Evolutionary conservation across 2,888 invertebrate species (phyloP), one percentile per base, ranked within the genome.

Genomic region (Microctonus aethiopoides): DNA sequence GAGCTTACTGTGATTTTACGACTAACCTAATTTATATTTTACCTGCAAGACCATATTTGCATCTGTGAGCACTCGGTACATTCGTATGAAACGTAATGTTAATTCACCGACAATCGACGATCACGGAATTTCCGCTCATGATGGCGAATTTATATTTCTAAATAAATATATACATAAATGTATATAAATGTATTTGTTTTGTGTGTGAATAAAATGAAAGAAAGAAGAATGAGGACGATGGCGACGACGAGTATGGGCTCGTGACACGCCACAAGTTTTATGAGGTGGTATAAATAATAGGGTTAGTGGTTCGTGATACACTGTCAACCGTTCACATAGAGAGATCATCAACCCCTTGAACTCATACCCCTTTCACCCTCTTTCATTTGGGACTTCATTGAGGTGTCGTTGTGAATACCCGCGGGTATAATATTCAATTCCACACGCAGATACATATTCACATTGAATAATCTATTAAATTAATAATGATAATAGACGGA

Each of bases 201-300:
- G 20, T 34, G 60, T 39, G 51, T 29, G 29, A 64, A 52, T 52
- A 32, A 32, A 54, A 13, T 60, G 68, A 67, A 24, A n/a, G 26
- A 36, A 32, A 34, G 36, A 59, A 39, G 32, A 63, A 36, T 64
- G 54, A 29, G 56, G 56, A 16, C 66, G 57, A 68, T 68, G 77
- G 77, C 59, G 52, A 16, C 66, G 59, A 68, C 69, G 77, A 78
- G 78, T 81, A 84, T 80, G 77, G 81, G 79, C 78, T 74, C 79
- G 75, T 77, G 78, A 79, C 84, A 84, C 83, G 84, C 84, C 78
- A 84, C 82, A 84, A 84, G 83, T 84, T 84, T 85, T 83, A 85
- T 81, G 84, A 82, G 79, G 79, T 78, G 77, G 74, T 79, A 84
- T 84, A 85, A 85, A 85, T 85, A 83, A 85, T 78, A 78, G 78